Conservation (phyloP, 2,888 invertebrate species). For the Caenorhabditis sp. region DNA sequence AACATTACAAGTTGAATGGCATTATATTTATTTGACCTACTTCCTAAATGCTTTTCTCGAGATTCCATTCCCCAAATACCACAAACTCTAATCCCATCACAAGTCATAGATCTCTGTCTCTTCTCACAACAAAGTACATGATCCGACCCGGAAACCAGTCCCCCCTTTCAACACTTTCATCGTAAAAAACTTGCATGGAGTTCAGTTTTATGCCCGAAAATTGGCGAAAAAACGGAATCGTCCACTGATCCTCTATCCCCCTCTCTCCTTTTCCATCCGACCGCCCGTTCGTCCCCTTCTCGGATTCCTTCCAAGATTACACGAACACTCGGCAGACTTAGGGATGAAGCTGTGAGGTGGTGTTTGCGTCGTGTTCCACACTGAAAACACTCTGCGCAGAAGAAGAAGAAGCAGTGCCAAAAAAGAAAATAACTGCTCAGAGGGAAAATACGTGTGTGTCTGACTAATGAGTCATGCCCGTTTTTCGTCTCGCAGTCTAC, state of each 20-base stretch:
- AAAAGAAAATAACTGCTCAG: not conserved
- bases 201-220: constrained; percentile 20
- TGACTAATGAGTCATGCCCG: constrained; percentile 45
- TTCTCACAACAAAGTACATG: constrained; percentile 9
- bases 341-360: not conserved
- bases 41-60: no score
- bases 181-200: constrained; percentile 25
- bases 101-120: not conserved
- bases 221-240: not conserved
- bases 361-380: not conserved
- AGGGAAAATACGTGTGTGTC: constrained; percentile 38
- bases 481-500: constrained; percentile 11
- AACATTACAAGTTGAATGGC: no score
- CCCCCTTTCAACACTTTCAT: not conserved
- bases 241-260: no score
- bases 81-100: not conserved
- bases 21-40: no score
- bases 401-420: no score
- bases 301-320: no score
- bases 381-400: not conserved
- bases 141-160: constrained; percentile 20
- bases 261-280: no score
- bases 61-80: not conserved
- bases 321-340: not conserved
- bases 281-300: no score